Percentiles rank a stretch among this genome's conserved stretches.
These are phyloP conservation scores for Tachina lurida DNA, from an alignment of 2,888 invertebrate genomes.

Conservation along the genomic window DNA sequence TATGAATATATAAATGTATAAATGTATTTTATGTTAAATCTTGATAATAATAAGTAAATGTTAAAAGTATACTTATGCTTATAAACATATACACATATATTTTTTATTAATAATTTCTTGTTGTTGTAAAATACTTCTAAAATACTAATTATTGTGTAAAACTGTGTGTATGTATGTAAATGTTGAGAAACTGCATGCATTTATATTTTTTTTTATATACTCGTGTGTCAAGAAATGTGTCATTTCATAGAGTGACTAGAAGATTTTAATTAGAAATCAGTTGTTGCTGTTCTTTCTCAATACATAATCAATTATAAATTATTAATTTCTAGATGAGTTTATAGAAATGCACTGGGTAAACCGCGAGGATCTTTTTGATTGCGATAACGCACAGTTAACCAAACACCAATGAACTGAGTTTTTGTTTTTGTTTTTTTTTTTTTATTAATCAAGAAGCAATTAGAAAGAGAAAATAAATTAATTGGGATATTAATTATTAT, in stretches of 20 bases:
- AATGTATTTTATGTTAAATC: slow-evolving; percentile 51
- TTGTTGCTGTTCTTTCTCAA: slow-evolving; percentile 53
- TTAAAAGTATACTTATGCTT: slow-evolving; percentile 56
- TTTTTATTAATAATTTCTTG: slow-evolving; percentile 11
- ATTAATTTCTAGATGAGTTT: slow-evolving; percentile 82
- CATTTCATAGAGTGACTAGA: slow-evolving; percentile 46
- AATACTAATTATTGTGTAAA: slow-evolving; percentile 57
- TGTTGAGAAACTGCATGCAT: slow-evolving; percentile 16
- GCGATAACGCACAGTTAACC: slow-evolving; percentile 96
- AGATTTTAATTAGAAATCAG: slow-evolving; percentile 24
- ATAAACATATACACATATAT: slow-evolving; percentile 55
- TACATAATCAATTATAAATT: slow-evolving; percentile 31
- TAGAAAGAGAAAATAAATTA: slow-evolving; percentile 12
- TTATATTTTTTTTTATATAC: slow-evolving; percentile 22
- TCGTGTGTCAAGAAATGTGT: slow-evolving; percentile 24
- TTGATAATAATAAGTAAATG: neutral
- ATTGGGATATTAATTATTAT: neutral
- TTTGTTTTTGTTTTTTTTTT: slow-evolving; percentile 5
- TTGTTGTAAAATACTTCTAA: slow-evolving; percentile 61
- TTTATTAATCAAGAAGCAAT: slow-evolving; percentile 8
- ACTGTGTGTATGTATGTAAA: slow-evolving; percentile 44
- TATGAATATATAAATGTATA: slow-evolving; percentile 70
- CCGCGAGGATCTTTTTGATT: slow-evolving; percentile 99
- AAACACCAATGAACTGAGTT: slow-evolving; percentile 94
- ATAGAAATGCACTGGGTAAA: slow-evolving; percentile 98